Conservation (phyloP, 2,888 invertebrate genomes). For the Drosophila leonis region DNA sequence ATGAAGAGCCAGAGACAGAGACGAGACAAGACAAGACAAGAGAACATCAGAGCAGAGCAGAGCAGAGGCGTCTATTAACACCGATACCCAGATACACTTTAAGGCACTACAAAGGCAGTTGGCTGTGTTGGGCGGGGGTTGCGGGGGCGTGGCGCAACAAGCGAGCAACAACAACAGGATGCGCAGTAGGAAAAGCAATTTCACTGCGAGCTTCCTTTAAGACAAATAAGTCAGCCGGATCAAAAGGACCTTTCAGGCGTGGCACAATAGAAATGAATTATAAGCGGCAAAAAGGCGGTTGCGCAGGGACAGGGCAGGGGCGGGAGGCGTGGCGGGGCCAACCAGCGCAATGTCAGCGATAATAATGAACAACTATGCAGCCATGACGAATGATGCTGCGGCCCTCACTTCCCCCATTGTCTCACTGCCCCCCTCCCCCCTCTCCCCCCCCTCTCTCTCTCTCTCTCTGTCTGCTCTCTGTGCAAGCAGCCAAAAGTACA, state of each 20-base stretch:
- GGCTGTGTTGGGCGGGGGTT: slow-evolving; percentile 45
- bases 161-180: slow-evolving; percentile 69
- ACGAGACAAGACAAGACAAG: slow-evolving; percentile 23
- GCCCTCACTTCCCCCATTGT: no score
- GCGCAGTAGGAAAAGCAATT: slow-evolving; percentile 82
- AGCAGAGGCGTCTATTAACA: slow-evolving; percentile 76
- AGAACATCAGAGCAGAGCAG: slow-evolving; percentile 3
- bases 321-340: neutral
- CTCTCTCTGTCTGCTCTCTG: neutral
- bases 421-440: no score
- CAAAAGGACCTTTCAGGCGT: slow-evolving; percentile 81
- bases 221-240: slow-evolving; percentile 84
- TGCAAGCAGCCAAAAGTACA: slow-evolving; percentile 19
- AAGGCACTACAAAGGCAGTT: slow-evolving; percentile 60
- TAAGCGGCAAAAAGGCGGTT: slow-evolving; percentile 25
- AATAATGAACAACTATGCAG: slow-evolving; percentile 76
- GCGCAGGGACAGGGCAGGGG: neutral
- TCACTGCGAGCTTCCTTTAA: slow-evolving; percentile 82
- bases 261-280: slow-evolving; percentile 71
- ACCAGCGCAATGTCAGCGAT: slow-evolving; percentile 68
- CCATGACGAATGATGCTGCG: slow-evolving; percentile 77
- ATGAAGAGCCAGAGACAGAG: slow-evolving; percentile 59
- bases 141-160: slow-evolving; percentile 49
- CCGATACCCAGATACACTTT: slow-evolving; percentile 68
- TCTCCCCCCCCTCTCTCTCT: neutral